These are phyloP conservation scores for Coenonympha glycerion DNA, from an alignment of 2,888 invertebrate species.

Conservation along the genomic window DNA sequence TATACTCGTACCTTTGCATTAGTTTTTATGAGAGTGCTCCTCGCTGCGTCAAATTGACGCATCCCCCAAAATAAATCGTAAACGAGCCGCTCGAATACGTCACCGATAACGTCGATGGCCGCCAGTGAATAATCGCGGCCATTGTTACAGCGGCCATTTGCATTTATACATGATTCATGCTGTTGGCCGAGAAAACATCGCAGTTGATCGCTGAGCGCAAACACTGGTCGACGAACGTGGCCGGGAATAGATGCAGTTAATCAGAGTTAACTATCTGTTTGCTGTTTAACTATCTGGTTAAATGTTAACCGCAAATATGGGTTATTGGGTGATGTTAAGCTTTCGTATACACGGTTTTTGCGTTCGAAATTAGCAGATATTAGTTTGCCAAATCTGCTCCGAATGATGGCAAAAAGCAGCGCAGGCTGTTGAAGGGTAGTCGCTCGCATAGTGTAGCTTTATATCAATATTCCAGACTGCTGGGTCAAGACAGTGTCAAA, in stretches of 20 bases:
- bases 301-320: not conserved
- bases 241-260: conserved; percentile 12
- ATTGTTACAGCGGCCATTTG: conserved; percentile 56
- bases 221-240: conserved; percentile 11
- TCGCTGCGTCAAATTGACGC: too few species aligned
- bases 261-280: conserved; percentile 12
- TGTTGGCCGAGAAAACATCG: conserved; percentile 54
- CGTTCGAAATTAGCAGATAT: not conserved
- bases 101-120: conserved; percentile 57
- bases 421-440: not conserved
- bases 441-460: too few species aligned
- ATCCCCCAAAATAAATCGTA: not conserved
- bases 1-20: too few species aligned
- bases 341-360: conserved; percentile 1
- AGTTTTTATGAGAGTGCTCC: not conserved
- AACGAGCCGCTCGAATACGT: conserved; percentile 37
- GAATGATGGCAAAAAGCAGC: not conserved
- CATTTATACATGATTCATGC: conserved; percentile 69
- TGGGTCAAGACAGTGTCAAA: too few species aligned
- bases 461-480: too few species aligned
- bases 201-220: conserved; percentile 10
- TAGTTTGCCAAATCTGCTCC: not conserved
- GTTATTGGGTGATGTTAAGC: not conserved
- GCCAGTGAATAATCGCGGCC: conserved; percentile 56
- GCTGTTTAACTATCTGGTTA: not conserved